Evolutionary conservation across 2,888 invertebrate genomes (phyloP).

Genomic region (Eupithecia dodoneata): DNA sequence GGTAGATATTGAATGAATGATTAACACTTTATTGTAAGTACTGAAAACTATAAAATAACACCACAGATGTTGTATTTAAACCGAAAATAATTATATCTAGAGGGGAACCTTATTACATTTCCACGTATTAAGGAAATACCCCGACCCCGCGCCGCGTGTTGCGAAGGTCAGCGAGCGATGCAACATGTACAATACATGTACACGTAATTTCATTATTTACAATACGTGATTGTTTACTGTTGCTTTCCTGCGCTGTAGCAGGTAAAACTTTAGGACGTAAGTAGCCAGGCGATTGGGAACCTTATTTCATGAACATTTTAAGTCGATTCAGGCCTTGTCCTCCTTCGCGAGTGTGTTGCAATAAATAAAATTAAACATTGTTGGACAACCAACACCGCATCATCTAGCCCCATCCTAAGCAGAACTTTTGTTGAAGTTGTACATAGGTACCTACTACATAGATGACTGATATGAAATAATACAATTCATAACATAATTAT

Average conservation of each 20-base stretch:
- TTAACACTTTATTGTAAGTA: no score
- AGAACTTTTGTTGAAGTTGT: no score
- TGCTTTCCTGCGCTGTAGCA: background rate
- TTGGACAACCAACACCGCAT: no score
- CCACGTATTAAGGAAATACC: background rate
- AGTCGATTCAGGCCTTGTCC: background rate
- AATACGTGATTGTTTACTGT: slow-evolving; percentile 28
- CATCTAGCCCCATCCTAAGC: no score
- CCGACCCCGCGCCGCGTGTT: slow-evolving; percentile 56
- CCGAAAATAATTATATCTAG: background rate
- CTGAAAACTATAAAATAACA: no score
- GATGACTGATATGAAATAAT: no score
- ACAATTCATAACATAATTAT: no score
- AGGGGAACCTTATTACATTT: background rate
- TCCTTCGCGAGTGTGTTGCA: background rate
- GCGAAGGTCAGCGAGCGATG: slow-evolving; percentile 50
- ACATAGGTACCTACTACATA: no score
- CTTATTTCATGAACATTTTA: background rate
- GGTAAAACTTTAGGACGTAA: background rate
- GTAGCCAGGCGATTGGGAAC: background rate
- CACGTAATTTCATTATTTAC: slow-evolving; percentile 34
- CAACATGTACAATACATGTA: slow-evolving; percentile 39
- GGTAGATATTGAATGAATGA: background rate
- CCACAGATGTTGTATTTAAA: background rate
- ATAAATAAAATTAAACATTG: no score